phyloP scores from a whole-genome alignment of 2,797 vertebrate species.

The Muraenolepis orangiensis region DNA sequence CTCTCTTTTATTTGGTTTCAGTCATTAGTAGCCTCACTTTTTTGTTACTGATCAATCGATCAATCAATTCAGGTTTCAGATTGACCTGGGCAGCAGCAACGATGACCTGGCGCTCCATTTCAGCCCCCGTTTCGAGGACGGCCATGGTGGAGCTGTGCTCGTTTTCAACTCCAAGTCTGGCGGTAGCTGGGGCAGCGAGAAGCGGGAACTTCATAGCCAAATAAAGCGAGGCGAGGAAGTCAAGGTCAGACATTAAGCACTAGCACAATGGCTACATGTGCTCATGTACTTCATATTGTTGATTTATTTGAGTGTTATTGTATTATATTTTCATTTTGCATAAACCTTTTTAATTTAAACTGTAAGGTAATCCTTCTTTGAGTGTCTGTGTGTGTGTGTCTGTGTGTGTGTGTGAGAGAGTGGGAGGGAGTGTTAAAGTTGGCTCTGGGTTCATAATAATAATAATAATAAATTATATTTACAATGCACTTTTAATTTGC shows the following conservation, averaged over 20 bases:
- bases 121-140: slow-evolving; percentile 81
- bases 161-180: slow-evolving; percentile 79
- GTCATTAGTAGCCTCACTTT: neutral
- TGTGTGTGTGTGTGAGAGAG: neutral
- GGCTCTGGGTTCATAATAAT: neutral
- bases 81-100: slow-evolving; percentile 73
- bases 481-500: no score
- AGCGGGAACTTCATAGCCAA: slow-evolving; percentile 63
- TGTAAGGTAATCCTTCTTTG: neutral
- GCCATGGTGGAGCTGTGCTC: slow-evolving; percentile 59
- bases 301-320: neutral
- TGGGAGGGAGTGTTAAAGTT: no score
- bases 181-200: slow-evolving; percentile 72
- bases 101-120: slow-evolving; percentile 80
- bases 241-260: slow-evolving; percentile 68
- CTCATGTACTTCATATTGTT: neutral
- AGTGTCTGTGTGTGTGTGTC: neutral
- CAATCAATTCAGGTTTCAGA: slow-evolving; percentile 70
- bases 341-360: no score
- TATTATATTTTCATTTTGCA: no score
- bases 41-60: neutral
- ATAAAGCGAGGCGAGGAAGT: slow-evolving; percentile 69
- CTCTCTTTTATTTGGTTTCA: neutral
- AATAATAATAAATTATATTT: neutral
- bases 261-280: neutral